phyloP scores from a whole-genome alignment of 1,140 invertebrate species.

The Laupala kohalensis region DNA sequence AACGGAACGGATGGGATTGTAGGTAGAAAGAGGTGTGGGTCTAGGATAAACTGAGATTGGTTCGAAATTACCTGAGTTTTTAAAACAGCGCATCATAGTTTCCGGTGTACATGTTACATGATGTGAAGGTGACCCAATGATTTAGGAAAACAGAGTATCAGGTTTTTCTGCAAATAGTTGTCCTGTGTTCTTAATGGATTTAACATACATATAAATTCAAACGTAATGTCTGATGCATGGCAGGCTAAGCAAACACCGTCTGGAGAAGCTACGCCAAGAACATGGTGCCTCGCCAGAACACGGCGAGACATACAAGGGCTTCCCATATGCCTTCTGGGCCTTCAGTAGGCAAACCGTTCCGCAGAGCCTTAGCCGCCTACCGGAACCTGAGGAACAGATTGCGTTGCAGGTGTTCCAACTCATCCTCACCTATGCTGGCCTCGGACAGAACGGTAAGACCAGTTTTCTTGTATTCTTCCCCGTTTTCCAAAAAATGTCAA shows the following conservation, averaged over 20 bases:
- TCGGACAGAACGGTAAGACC: conserved; percentile 58
- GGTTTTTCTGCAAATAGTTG: conserved; percentile 2
- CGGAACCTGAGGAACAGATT: conserved; percentile 75
- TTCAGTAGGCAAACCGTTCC: conserved; percentile 67
- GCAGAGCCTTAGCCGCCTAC: conserved; percentile 68
- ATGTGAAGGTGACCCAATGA: background rate
- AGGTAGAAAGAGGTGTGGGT: no score
- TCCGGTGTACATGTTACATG: background rate
- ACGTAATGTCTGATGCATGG: conserved; percentile 4
- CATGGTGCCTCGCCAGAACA: conserved; percentile 47
- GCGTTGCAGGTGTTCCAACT: conserved; percentile 66
- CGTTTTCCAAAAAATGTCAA: no score
- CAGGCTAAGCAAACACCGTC: conserved; percentile 71
- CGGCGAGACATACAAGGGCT: conserved; percentile 77
- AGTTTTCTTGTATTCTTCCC: no score
- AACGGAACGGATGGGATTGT: no score
- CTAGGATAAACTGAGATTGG: no score
- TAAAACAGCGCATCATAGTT: background rate
- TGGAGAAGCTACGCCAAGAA: conserved; percentile 73
- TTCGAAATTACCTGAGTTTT: no score
- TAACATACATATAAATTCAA: conserved; percentile 10
- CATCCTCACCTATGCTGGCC: conserved; percentile 66
- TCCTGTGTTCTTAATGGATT: background rate
- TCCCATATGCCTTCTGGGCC: conserved; percentile 77
- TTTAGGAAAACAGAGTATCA: background rate